Percentiles rank a stretch among this genome's conserved stretches.
These are phyloP conservation scores for Oithona nana DNA, from an alignment of 2,888 invertebrate species.

Conservation along the genomic window DNA sequence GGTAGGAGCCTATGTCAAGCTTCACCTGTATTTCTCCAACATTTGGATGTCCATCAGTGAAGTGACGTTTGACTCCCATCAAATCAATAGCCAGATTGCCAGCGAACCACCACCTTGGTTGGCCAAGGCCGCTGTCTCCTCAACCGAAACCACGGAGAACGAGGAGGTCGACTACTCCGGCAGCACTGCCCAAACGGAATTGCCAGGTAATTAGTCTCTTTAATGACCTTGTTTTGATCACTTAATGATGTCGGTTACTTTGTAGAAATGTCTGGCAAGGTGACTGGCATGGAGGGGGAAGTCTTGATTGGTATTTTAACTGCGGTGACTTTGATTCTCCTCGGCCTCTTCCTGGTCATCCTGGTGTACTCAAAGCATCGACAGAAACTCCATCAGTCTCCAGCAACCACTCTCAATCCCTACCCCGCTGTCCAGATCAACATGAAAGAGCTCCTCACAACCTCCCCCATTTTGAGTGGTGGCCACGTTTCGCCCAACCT, in stretches of 20 bases:
- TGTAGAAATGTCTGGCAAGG: constrained; percentile 35
- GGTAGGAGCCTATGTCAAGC: constrained; percentile 40
- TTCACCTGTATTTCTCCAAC: constrained; percentile 43
- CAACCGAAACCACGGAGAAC: no score
- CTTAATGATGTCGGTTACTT: not conserved
- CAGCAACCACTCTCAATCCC: constrained; percentile 38
- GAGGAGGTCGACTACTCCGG: no score
- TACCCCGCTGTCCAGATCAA: constrained; percentile 44
- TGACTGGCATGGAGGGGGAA: constrained; percentile 39
- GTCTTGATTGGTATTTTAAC: constrained; percentile 43
- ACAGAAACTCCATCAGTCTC: constrained; percentile 39
- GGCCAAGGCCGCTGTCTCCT: no score
- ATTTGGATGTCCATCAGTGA: constrained; percentile 54
- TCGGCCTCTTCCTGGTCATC: constrained; percentile 43
- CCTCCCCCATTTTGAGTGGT: not conserved
- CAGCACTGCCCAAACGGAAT: no score
- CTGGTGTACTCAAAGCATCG: constrained; percentile 38
- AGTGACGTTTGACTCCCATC: constrained; percentile 40
- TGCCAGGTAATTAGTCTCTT: no score
- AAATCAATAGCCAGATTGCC: no score
- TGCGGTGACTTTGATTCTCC: constrained; percentile 42
- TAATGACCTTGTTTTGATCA: no score
- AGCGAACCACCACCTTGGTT: no score
- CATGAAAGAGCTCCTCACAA: constrained; percentile 37
- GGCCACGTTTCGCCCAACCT: not conserved